Conservation (phyloP, 2,113 vertebrate species). For the Artemisiospiza belli region DNA sequence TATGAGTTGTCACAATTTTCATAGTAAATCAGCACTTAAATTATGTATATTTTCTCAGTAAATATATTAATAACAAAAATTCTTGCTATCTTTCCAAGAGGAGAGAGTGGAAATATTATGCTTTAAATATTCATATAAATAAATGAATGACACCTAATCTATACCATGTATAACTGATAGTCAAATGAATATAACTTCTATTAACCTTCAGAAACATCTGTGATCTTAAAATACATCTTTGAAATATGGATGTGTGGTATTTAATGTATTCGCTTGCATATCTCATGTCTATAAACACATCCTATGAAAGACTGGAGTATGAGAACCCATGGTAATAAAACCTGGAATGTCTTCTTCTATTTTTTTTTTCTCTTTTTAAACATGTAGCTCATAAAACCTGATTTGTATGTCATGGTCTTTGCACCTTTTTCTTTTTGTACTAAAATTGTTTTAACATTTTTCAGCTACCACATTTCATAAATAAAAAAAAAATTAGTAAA, state of each 20-base stretch:
- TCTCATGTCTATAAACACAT: not conserved
- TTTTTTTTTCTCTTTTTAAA: not conserved
- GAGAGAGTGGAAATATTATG: not conserved
- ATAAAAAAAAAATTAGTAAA: not conserved
- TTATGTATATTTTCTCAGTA: not conserved
- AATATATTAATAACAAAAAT: not conserved
- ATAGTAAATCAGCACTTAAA: not conserved
- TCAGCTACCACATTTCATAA: not conserved
- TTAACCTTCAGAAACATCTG: not conserved
- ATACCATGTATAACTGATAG: not conserved
- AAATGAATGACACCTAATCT: not conserved
- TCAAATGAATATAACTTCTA: not conserved
- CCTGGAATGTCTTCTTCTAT: not conserved
- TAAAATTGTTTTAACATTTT: not conserved
- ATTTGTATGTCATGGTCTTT: not conserved
- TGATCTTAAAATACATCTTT: not conserved
- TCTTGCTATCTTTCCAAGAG: not conserved
- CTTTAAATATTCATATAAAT: not conserved
- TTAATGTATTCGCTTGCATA: not conserved
- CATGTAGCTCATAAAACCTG: not conserved
- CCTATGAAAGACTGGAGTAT: not conserved
- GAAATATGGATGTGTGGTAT: not conserved
- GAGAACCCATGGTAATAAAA: not conserved
- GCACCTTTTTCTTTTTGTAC: not conserved
- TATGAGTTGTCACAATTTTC: not conserved